These are phyloP conservation scores for Lordiphosa clarofinis DNA, from an alignment of 1,140 invertebrate species.

Conservation along the genomic window DNA sequence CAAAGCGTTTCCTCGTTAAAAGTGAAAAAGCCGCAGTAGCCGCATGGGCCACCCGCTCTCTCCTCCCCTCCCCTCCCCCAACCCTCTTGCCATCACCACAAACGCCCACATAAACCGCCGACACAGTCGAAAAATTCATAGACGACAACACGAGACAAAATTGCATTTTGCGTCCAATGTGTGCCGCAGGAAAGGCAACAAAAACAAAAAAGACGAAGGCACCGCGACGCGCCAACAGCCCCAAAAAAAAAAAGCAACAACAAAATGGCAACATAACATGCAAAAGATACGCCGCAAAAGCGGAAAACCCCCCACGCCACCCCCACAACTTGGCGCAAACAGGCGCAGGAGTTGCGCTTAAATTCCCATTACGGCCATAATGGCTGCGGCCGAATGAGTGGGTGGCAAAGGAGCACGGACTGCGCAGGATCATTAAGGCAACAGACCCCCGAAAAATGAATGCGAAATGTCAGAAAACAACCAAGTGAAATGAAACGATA, in stretches of 20 bases:
- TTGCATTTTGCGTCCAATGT: slow-evolving; percentile 66
- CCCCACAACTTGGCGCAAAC: slow-evolving; percentile 16
- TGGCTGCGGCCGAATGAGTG: slow-evolving; percentile 52
- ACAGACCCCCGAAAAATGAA: slow-evolving; percentile 37
- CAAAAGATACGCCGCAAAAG: slow-evolving; percentile 75
- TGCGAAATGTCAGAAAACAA: slow-evolving; percentile 52
- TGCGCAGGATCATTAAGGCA: slow-evolving; percentile 76
- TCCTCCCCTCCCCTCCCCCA: neutral
- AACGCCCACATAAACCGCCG: slow-evolving; percentile 36
- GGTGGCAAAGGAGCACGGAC: slow-evolving; percentile 60
- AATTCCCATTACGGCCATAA: slow-evolving; percentile 76
- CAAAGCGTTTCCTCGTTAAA: slow-evolving; percentile 60
- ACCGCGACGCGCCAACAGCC: slow-evolving; percentile 33
- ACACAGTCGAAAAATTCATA: slow-evolving; percentile 66
- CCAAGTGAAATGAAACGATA: slow-evolving; percentile 38
- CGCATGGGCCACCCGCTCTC: slow-evolving; percentile 53
- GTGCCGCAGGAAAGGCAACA: slow-evolving; percentile 41
- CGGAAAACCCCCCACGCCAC: slow-evolving; percentile 49
- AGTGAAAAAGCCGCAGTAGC: slow-evolving; percentile 75
- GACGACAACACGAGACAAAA: slow-evolving; percentile 75
- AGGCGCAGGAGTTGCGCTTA: slow-evolving; percentile 66
- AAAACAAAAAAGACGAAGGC: slow-evolving; percentile 18
- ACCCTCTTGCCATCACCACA: neutral
- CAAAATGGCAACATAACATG: slow-evolving; percentile 68
- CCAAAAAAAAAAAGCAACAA: slow-evolving; percentile 20